A percentile compares a stretch with the other conserved stretches of the same genome.
Evolutionary conservation across 2,797 vertebrate species (phyloP).

Genomic region (Danio kyathit): DNA sequence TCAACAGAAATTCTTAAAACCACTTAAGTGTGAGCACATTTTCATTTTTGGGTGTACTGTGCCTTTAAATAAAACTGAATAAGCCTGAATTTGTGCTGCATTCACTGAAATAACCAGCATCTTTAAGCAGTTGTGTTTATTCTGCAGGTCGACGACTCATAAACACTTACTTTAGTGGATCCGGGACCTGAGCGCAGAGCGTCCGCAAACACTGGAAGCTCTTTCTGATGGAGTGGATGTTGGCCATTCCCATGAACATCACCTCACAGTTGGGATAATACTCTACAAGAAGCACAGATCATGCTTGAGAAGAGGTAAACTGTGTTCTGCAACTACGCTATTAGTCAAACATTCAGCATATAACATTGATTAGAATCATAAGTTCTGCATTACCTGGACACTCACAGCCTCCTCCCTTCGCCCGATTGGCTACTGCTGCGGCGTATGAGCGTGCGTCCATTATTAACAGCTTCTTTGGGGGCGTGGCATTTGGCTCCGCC

Average conservation of each 20-base stretch:
- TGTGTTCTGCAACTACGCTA: background rate
- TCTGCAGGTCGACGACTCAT: background rate
- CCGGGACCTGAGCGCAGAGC: slow-evolving; percentile 97
- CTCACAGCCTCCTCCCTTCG: slow-evolving; percentile 97
- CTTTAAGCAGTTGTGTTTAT: background rate
- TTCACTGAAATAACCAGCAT: background rate
- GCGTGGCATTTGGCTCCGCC: slow-evolving; percentile 84
- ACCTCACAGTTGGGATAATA: slow-evolving; percentile 99
- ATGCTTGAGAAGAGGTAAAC: background rate
- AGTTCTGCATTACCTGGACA: slow-evolving; percentile 87
- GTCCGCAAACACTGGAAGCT: slow-evolving; percentile 97
- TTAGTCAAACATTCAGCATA: too few species aligned
- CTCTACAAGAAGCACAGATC: slow-evolving; percentile 76
- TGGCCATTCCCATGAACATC: slow-evolving; percentile 99
- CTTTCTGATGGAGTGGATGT: slow-evolving; percentile 98
- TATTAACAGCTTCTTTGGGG: slow-evolving; percentile 93
- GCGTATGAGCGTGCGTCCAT: slow-evolving; percentile 94
- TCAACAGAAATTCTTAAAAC: too few species aligned
- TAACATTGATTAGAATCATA: background rate
- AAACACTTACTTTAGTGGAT: slow-evolving; percentile 93
- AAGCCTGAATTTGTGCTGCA: too few species aligned
- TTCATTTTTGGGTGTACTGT: too few species aligned
- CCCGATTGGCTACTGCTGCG: slow-evolving; percentile 95
- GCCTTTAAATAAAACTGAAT: too few species aligned
- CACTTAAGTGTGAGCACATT: too few species aligned